These are phyloP conservation scores for Amblyopsis hoosieri DNA, from an alignment of 2,797 vertebrate genomes.

Conservation along the genomic window DNA sequence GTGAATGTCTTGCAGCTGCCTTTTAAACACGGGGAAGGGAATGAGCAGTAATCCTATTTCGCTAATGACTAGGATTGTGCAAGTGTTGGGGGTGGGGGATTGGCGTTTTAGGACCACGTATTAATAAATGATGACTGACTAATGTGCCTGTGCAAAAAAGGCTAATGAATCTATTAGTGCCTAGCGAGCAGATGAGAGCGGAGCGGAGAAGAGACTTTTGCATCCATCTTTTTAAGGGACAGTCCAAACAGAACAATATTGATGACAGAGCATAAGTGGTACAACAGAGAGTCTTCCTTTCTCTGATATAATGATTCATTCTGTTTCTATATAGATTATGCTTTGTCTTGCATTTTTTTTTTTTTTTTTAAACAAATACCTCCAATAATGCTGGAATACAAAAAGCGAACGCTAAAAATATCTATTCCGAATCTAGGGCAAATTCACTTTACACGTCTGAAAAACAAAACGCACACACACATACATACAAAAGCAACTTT, in stretches of 20 bases:
- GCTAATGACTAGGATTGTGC: constrained; percentile 62
- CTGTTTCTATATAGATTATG: constrained; percentile 24
- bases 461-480: constrained; percentile 1
- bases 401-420: constrained; percentile 46
- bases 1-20: constrained; percentile 31
- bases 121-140: constrained; percentile 69
- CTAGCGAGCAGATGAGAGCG: constrained; percentile 68
- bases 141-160: constrained; percentile 69
- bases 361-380: constrained; percentile 11
- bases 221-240: constrained; percentile 67
- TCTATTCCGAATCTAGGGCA: constrained; percentile 44
- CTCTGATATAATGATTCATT: constrained; percentile 10
- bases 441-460: constrained; percentile 43
- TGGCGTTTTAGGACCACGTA: constrained; percentile 17
- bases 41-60: constrained; percentile 59
- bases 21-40: constrained; percentile 36
- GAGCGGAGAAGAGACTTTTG: constrained; percentile 47
- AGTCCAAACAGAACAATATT: constrained; percentile 52
- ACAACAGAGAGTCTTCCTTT: constrained; percentile 1
- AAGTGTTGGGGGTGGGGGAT: constrained; percentile 22
- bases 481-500: neutral
- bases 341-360: constrained; percentile 11
- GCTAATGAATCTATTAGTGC: constrained; percentile 80
- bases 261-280: constrained; percentile 60
- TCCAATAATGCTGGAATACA: constrained; percentile 11